These are phyloP conservation scores for Cheirogaleus medius DNA, from an alignment of 2,113 vertebrate species.

Conservation along the genomic window DNA sequence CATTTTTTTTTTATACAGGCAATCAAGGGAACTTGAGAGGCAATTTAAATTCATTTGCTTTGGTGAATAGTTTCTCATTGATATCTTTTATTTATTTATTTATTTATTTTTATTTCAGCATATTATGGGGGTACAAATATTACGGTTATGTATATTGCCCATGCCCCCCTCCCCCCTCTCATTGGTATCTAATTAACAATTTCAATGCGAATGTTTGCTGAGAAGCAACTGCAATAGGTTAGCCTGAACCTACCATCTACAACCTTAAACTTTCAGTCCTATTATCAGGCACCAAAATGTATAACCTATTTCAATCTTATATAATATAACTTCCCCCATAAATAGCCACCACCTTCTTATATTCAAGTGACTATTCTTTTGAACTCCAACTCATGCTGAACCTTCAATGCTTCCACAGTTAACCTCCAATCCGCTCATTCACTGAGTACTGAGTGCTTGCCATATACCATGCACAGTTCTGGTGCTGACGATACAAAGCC, in stretches of 20 bases:
- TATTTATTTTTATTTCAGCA: no score
- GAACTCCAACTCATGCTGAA: background rate
- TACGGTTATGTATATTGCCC: no score
- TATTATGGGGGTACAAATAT: no score
- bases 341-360: background rate
- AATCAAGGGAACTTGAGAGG: background rate
- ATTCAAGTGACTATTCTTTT: background rate
- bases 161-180: no score
- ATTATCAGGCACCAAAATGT: background rate
- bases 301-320: background rate
- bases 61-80: background rate
- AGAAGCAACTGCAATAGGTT: background rate
- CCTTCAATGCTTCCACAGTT: background rate
- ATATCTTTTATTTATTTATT: no score
- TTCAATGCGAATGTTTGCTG: background rate
- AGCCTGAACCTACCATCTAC: background rate
- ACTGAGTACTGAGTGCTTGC: background rate
- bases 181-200: background rate
- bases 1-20: background rate
- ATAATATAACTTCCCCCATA: background rate
- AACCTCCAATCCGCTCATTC: background rate
- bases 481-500: background rate
- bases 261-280: background rate
- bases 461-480: background rate
- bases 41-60: background rate